Evolutionary conservation across 2,888 invertebrate species (phyloP).

Genomic region (Bibio marci): DNA sequence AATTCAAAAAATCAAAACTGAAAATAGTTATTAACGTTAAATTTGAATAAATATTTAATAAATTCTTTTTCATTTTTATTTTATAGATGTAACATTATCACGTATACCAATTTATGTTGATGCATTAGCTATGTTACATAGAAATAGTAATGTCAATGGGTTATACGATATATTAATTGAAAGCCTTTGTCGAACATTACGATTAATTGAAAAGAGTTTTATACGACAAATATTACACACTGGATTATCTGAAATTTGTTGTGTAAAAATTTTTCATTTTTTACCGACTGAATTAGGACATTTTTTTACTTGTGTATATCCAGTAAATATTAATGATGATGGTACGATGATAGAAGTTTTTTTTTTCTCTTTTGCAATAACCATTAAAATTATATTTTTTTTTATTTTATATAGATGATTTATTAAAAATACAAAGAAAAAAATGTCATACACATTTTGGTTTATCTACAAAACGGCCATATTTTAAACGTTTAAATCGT

Average conservation of each 20-base stretch:
- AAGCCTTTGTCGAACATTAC: slow-evolving; percentile 51
- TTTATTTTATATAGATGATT: slow-evolving; percentile 6
- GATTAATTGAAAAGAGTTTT: slow-evolving; percentile 23
- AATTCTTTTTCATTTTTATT: slow-evolving; percentile 1
- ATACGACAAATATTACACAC: no score
- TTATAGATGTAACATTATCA: neutral
- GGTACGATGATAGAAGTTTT: slow-evolving; percentile 35
- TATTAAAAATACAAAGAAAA: slow-evolving; percentile 44
- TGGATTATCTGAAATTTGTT: slow-evolving; percentile 1
- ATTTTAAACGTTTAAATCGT: slow-evolving; percentile 57
- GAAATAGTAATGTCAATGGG: slow-evolving; percentile 41
- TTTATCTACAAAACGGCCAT: slow-evolving; percentile 48
- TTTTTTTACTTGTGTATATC: slow-evolving; percentile 57
- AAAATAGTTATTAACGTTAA: neutral
- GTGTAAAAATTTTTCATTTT: slow-evolving; percentile 47
- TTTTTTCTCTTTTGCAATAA: slow-evolving; percentile 17
- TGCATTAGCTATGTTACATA: slow-evolving; percentile 51
- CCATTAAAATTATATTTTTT: neutral
- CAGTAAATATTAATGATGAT: slow-evolving; percentile 46
- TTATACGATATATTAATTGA: slow-evolving; percentile 60
- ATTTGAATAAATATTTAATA: slow-evolving; percentile 32
- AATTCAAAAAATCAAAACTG: neutral
- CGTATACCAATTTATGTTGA: slow-evolving; percentile 47
- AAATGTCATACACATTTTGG: slow-evolving; percentile 54
- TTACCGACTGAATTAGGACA: slow-evolving; percentile 53